Conservation (phyloP, 35 echinoderm and acorn worm species). For the Anneissia japonica region DNA sequence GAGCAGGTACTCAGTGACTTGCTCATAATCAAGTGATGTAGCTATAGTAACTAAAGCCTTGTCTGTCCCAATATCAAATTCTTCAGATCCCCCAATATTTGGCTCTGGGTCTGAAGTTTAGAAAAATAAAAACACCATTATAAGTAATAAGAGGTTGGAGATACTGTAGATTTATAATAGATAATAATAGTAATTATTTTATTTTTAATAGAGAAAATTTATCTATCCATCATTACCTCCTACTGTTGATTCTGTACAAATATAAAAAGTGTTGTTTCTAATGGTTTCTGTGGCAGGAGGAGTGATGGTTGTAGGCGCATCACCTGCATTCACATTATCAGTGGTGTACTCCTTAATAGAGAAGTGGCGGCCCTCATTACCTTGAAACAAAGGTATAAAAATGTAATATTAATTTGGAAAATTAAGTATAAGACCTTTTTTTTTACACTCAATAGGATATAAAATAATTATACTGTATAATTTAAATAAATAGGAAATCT, state of each 20-base stretch:
- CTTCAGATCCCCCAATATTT: slow-evolving; percentile 29
- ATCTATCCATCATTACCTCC: slow-evolving; percentile 36
- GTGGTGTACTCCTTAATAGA: slow-evolving; percentile 67
- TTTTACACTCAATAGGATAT: too few relatives aligned
- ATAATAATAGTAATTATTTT: too few relatives aligned
- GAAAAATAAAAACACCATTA: not conserved
- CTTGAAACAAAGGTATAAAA: too few relatives aligned
- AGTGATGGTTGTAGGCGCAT: slow-evolving; percentile 33
- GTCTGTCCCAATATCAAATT: slow-evolving; percentile 59
- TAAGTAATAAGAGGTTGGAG: too few relatives aligned
- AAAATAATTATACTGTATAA: too few relatives aligned
- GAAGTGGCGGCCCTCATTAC: slow-evolving; percentile 86
- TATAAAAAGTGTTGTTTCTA: slow-evolving; percentile 63
- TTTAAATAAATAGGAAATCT: too few relatives aligned
- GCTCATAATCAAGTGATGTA: slow-evolving; percentile 59
- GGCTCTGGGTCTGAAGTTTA: slow-evolving; percentile 43
- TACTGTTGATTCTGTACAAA: slow-evolving; percentile 18
- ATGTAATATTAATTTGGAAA: not conserved
- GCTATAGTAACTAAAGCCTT: slow-evolving; percentile 59
- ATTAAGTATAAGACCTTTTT: not conserved
- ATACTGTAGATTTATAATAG: too few relatives aligned
- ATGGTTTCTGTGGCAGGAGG: slow-evolving; percentile 51
- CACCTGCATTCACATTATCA: slow-evolving; percentile 47
- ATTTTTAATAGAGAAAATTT: too few relatives aligned
- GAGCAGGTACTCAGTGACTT: slow-evolving; percentile 43